Evolutionary conservation across 2,113 vertebrate species (phyloP).

Genomic region (Ahaetulla prasina): DNA sequence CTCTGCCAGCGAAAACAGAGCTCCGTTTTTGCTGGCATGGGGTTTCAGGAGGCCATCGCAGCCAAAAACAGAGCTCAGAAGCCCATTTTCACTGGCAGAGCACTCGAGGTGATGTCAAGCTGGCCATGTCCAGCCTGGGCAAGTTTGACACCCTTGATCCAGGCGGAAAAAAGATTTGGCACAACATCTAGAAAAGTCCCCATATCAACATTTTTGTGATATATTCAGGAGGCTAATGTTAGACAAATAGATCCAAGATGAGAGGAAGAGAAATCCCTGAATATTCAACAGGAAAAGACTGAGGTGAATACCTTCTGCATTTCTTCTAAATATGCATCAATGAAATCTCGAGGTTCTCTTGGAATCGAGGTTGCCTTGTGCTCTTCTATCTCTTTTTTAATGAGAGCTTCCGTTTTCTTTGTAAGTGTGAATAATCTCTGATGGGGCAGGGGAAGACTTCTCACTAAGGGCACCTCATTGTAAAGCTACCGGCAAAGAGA

Average conservation of each 20-base stretch:
- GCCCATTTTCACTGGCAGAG: too few species aligned
- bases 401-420: not conserved
- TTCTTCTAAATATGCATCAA: constrained; percentile 60
- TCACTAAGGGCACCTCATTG: constrained; percentile 31
- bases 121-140: too few species aligned
- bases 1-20: too few species aligned
- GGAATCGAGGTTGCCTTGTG: constrained; percentile 37
- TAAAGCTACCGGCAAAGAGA: constrained; percentile 32
- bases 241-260: not conserved
- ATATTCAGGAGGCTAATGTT: not conserved
- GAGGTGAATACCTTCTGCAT: constrained; percentile 28
- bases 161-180: too few species aligned
- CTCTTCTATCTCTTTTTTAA: constrained; percentile 22
- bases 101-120: too few species aligned
- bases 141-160: too few species aligned
- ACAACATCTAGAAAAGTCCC: not conserved
- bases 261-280: not conserved
- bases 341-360: constrained; percentile 46
- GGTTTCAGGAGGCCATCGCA: too few species aligned
- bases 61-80: too few species aligned
- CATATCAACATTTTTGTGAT: not conserved
- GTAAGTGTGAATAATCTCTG: constrained; percentile 34
- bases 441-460: constrained; percentile 46
- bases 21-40: too few species aligned
- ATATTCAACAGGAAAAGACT: fast-evolving